Conservation (phyloP, 2,888 invertebrate species). For the Amblyjoppa proteus region DNA sequence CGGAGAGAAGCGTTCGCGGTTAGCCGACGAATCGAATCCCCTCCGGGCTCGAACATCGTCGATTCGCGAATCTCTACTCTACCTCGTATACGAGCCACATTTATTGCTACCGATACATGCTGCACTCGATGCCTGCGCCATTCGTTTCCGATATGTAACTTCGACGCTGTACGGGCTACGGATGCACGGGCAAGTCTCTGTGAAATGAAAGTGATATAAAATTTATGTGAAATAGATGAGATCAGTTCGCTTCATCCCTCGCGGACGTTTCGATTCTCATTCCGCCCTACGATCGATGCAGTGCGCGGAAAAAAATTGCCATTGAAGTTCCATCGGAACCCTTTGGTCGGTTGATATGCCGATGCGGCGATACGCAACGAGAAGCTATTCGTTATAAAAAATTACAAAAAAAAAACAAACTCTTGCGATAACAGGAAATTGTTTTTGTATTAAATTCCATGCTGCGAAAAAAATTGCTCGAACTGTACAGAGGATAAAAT, state of each 20-base stretch:
- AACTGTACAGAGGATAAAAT: not conserved
- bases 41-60: conserved; percentile 24
- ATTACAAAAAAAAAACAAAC: not conserved
- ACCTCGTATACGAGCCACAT: not conserved
- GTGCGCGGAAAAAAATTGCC: not conserved
- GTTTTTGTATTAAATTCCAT: not conserved
- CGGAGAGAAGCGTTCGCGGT: conserved; percentile 49
- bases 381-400: not conserved
- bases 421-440: not conserved
- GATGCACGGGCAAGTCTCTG: not conserved
- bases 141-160: conserved; percentile 18
- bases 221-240: conserved; percentile 1
- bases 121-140: not conserved
- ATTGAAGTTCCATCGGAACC: not conserved
- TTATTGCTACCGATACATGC: conserved; percentile 5
- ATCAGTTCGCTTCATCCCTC: not conserved
- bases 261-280: conserved; percentile 4
- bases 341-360: not conserved
- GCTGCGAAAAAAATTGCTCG: not conserved
- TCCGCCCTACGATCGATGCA: not conserved
- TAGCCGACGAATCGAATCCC: conserved; percentile 9
- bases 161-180: not conserved
- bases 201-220: conserved; percentile 19
- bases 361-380: not conserved
- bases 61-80: conserved; percentile 8